phyloP scores from a whole-genome alignment of 2,888 invertebrate species.

The Neoascia interrupta region DNA sequence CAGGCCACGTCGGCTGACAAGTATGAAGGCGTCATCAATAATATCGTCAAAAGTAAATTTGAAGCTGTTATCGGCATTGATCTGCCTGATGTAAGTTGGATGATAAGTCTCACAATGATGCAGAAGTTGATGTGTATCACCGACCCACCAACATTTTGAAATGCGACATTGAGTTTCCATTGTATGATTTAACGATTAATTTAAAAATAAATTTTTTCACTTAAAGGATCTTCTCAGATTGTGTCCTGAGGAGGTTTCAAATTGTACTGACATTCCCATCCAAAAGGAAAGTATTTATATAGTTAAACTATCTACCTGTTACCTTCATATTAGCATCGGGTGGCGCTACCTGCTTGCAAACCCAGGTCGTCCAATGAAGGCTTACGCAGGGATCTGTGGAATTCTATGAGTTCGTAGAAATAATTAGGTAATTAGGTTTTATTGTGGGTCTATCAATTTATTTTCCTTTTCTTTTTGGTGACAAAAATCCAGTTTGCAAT shows the following conservation, averaged over 20 bases:
- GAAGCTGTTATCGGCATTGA: slow-evolving; percentile 51
- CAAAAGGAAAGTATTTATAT: neutral
- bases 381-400: too few relatives aligned
- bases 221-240: too few relatives aligned
- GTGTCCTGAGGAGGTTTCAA: neutral
- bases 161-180: slow-evolving; percentile 62
- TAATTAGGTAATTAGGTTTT: too few relatives aligned
- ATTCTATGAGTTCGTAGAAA: too few relatives aligned
- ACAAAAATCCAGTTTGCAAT: too few relatives aligned
- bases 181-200: too few relatives aligned
- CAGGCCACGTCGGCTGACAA: slow-evolving; percentile 58
- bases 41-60: slow-evolving; percentile 67
- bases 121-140: slow-evolving; percentile 66
- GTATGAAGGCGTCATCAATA: slow-evolving; percentile 46
- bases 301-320: neutral
- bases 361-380: too few relatives aligned
- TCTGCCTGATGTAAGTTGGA: slow-evolving; percentile 47
- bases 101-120: slow-evolving; percentile 69
- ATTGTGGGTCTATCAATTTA: too few relatives aligned
- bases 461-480: too few relatives aligned
- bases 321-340: too few relatives aligned
- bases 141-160: slow-evolving; percentile 65
- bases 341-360: too few relatives aligned
- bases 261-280: neutral
- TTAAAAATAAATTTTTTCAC: too few relatives aligned